Percentiles rank a stretch among this genome's conserved stretches.
These are phyloP conservation scores for Melozone crissalis DNA, from an alignment of 2,113 vertebrate species.

Conservation along the genomic window DNA sequence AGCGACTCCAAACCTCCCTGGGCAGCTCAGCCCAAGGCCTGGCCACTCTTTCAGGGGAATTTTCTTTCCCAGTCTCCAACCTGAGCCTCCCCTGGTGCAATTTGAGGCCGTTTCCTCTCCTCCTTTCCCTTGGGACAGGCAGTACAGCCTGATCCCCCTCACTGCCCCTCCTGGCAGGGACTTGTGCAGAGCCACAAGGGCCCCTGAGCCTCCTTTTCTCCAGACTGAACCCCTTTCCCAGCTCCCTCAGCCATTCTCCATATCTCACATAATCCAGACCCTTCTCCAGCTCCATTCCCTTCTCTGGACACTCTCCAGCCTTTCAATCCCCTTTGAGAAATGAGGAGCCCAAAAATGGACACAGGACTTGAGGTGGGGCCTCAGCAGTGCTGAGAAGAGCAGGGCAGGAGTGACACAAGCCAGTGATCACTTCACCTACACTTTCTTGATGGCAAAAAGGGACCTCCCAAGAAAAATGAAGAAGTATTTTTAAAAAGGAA, in stretches of 20 bases:
- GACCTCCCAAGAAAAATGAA: not conserved
- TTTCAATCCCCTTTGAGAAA: not conserved
- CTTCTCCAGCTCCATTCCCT: not conserved
- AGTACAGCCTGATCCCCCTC: not conserved
- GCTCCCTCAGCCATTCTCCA: not conserved
- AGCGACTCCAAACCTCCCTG: not conserved
- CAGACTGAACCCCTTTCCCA: fast-evolving
- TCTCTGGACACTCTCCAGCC: not conserved
- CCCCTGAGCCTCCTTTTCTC: not conserved
- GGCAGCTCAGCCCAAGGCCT: not conserved
- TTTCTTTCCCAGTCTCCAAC: fast-evolving
- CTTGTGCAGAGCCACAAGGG: fast-evolving
- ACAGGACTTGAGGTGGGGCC: not conserved
- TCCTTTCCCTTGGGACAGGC: not conserved
- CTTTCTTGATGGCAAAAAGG: not conserved
- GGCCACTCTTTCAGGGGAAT: not conserved
- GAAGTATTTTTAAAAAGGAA: not conserved
- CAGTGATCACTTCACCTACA: fast-evolving
- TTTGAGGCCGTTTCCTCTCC: not conserved
- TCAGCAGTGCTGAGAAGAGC: not conserved
- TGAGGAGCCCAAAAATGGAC: not conserved
- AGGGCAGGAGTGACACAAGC: not conserved
- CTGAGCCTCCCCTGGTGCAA: not conserved
- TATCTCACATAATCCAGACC: too few species aligned
- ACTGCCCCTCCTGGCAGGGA: not conserved